A percentile compares a stretch with the other conserved stretches of the same genome.
phyloP scores from a whole-genome alignment of 1,140 invertebrate genomes.

The Bombyx mandarina region DNA sequence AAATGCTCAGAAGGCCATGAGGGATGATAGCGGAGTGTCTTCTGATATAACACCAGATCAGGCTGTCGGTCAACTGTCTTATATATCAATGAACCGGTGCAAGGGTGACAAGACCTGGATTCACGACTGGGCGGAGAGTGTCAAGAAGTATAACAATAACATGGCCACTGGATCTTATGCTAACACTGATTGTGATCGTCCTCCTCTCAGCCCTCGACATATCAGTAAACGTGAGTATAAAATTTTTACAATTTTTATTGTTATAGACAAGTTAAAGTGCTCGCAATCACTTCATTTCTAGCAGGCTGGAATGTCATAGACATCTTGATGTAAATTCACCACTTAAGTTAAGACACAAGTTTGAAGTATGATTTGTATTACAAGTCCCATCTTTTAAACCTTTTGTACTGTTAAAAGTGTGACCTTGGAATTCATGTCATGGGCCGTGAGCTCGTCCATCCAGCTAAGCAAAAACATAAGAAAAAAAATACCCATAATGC shows the following conservation, averaged over 20 bases:
- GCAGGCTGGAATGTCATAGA: too few relatives aligned
- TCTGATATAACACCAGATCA: conserved; percentile 47
- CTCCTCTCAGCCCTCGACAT: conserved; percentile 49
- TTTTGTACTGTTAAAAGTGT: too few relatives aligned
- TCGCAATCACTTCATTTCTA: too few relatives aligned
- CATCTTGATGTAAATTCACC: too few relatives aligned
- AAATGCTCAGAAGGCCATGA: conserved; percentile 46
- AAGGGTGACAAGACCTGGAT: conserved; percentile 70
- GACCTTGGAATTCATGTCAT: too few relatives aligned
- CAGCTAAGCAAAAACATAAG: too few relatives aligned
- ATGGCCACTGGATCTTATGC: conserved; percentile 23
- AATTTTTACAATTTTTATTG: conserved; percentile 3
- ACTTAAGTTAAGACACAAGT: too few relatives aligned
- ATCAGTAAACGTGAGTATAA: conserved; percentile 42
- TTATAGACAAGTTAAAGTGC: background rate
- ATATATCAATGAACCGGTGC: conserved; percentile 64
- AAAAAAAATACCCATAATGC: too few relatives aligned
- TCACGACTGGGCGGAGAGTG: conserved; percentile 68
- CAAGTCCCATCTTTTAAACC: too few relatives aligned
- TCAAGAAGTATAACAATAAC: conserved; percentile 66
- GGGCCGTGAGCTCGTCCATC: too few relatives aligned
- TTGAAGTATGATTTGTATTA: too few relatives aligned
- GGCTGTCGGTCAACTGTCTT: conserved; percentile 57
- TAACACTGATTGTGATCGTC: conserved; percentile 28
- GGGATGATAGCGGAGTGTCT: conserved; percentile 31